Conservation (phyloP, 2,113 vertebrate genomes). For the Porphyrio hochstetteri region DNA sequence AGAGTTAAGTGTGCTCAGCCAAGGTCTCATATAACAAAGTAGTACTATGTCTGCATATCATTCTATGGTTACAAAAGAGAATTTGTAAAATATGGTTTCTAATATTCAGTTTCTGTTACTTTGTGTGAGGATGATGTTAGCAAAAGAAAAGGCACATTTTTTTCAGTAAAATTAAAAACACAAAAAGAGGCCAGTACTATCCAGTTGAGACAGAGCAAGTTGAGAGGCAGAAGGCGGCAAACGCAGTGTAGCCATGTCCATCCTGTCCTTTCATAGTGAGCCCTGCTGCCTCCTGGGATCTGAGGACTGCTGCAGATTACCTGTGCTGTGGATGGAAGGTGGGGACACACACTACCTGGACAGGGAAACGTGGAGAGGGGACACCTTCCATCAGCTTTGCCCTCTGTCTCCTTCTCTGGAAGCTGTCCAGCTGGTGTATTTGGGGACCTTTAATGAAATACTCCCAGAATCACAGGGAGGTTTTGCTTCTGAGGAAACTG, state of each 20-base stretch:
- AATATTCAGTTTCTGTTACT: neutral
- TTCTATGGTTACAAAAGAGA: neutral
- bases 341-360: neutral
- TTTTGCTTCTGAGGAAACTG: neutral
- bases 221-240: neutral
- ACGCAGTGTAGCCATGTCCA: neutral
- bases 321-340: neutral
- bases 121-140: neutral
- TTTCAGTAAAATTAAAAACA: neutral
- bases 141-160: fast-evolving
- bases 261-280: neutral
- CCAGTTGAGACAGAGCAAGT: neutral
- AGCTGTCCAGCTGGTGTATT: neutral
- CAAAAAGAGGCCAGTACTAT: neutral
- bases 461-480: neutral
- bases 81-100: neutral
- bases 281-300: neutral
- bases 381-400: neutral
- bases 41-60: neutral
- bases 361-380: too few relatives aligned
- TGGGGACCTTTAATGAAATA: neutral
- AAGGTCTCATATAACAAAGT: neutral
- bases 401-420: neutral
- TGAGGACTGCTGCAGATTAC: neutral
- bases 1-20: neutral